A percentile compares a stretch with the other conserved stretches of the same genome.
Conservation (phyloP, 2,113 vertebrate species). For the Porphyrio hochstetteri region DNA sequence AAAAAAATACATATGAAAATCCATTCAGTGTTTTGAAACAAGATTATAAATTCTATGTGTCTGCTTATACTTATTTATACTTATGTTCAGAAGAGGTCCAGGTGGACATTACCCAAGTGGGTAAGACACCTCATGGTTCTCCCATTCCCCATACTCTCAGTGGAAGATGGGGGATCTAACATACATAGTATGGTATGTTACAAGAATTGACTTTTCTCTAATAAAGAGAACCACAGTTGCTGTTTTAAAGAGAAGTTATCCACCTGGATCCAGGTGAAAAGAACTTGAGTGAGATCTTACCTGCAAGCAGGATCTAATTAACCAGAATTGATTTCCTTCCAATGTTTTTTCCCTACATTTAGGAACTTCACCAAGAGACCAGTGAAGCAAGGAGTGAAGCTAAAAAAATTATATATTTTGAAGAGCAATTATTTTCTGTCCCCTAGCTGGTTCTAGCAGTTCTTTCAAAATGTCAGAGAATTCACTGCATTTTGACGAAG, state of each 20-base stretch:
- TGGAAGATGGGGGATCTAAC: too few relatives aligned
- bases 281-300: not conserved
- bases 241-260: not conserved
- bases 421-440: slow-evolving; percentile 22
- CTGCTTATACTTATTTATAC: too few relatives aligned
- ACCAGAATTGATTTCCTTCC: not conserved
- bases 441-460: not conserved
- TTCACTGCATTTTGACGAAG: slow-evolving; percentile 11
- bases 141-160: too few relatives aligned
- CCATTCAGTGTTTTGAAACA: not conserved
- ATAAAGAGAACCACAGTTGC: not conserved
- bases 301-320: not conserved
- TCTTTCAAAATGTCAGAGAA: slow-evolving; percentile 36
- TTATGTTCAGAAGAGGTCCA: too few relatives aligned
- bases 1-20: not conserved
- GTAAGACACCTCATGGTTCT: too few relatives aligned
- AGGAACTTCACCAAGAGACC: not conserved
- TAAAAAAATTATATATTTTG: not conserved
- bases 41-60: not conserved
- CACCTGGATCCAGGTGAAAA: not conserved
- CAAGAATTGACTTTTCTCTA: not conserved
- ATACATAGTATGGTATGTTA: too few relatives aligned
- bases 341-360: not conserved
- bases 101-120: too few relatives aligned
- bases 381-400: not conserved